Evolutionary conservation across 2,113 vertebrate species (phyloP).

Genomic region (Mobula hypostoma): DNA sequence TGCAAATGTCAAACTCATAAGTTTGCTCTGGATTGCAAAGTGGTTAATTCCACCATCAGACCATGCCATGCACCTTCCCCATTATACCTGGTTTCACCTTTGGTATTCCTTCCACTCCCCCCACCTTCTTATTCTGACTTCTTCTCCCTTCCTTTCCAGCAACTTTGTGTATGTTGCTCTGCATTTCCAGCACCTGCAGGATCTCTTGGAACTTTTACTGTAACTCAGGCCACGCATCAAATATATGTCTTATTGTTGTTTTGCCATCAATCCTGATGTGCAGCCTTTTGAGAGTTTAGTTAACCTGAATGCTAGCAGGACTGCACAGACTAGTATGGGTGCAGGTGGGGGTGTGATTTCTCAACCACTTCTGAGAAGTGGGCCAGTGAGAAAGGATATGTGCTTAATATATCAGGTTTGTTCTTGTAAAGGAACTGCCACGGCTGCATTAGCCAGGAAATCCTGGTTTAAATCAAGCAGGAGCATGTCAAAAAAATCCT

Average conservation of each 20-base stretch:
- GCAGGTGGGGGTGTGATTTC: neutral
- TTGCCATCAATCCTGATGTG: neutral
- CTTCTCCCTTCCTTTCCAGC: too few relatives aligned
- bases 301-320: neutral
- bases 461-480: slow-evolving; percentile 13
- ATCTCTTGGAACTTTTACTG: neutral
- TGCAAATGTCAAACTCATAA: neutral
- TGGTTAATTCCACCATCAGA: neutral
- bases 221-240: neutral
- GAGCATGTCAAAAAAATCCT: neutral
- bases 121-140: too few relatives aligned
- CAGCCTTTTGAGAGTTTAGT: neutral
- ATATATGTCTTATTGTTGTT: neutral
- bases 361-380: neutral
- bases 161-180: too few relatives aligned
- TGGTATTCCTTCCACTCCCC: too few relatives aligned
- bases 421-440: neutral
- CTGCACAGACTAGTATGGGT: neutral
- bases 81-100: too few relatives aligned
- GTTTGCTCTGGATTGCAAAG: slow-evolving; percentile 13
- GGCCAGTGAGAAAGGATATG: neutral
- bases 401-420: slow-evolving; percentile 11
- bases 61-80: neutral
- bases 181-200: too few relatives aligned
- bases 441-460: neutral